A percentile compares a stretch with the other conserved stretches of the same genome.
These are phyloP conservation scores for Andrena bicolor DNA, from an alignment of 2,888 invertebrate genomes.

Conservation along the genomic window DNA sequence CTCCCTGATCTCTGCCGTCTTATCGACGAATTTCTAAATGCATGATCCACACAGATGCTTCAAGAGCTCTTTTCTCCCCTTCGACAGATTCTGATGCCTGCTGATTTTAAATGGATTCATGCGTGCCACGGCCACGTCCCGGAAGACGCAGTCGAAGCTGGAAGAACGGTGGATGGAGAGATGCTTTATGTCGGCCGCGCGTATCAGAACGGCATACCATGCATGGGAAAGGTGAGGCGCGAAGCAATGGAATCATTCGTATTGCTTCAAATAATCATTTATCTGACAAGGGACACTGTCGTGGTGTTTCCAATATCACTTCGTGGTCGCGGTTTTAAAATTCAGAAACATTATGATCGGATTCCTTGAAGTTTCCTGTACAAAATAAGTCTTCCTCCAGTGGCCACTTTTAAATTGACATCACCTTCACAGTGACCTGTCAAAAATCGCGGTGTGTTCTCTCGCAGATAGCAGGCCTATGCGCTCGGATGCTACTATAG, in stretches of 20 bases:
- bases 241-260: neutral
- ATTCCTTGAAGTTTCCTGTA: no score
- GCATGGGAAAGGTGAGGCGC: slow-evolving; percentile 81
- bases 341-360: no score
- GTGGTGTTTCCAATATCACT: no score
- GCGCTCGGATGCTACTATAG: no score
- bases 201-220: slow-evolving; percentile 75
- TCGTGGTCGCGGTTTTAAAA: no score
- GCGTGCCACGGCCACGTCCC: slow-evolving; percentile 78
- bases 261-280: neutral
- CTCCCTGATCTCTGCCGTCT: slow-evolving; percentile 9
- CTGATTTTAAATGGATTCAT: slow-evolving; percentile 75
- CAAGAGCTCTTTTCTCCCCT: neutral
- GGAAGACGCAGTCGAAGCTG: slow-evolving; percentile 82
- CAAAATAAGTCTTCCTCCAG: no score
- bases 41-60: neutral
- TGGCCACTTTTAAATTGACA: no score
- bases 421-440: no score
- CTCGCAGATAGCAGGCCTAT: no score
- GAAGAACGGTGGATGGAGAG: slow-evolving; percentile 81
- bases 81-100: slow-evolving; percentile 75
- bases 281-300: no score
- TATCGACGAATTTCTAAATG: neutral
- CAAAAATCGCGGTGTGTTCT: no score
- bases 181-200: slow-evolving; percentile 83